Evolutionary conservation across 2,113 vertebrate genomes (phyloP), one percentile per base, ranked within the genome.

Genomic region (Neodontobutis hainanensis): DNA sequence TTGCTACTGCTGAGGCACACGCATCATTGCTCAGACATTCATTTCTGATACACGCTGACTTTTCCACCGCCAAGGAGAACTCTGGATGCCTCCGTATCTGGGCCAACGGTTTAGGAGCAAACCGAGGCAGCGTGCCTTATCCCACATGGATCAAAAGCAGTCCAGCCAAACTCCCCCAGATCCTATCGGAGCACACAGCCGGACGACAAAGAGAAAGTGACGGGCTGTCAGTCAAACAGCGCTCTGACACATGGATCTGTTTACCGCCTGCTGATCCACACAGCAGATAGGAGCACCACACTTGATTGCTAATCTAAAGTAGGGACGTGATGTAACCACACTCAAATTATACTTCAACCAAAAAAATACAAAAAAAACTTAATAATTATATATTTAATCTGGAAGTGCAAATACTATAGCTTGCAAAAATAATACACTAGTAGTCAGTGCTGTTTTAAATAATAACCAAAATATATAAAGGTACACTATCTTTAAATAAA

Each of bases 141-240:
- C 62, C 61, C 55, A 19, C 65, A 59, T 40, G 80, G 84, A 91
- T 92, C 81, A 87, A 90, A 92, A 80, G 68, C 70, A 53, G 47
- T 56, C 70, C 19, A 38, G 50, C 52, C 73, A 46, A 69, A 61
- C 79, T 80, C 74, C 55, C 49, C 46, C 58, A 87, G 90, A 92
- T 93, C 71, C 66, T 92, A 93, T 93, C 90, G 46, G 77, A 68
- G 66, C 62, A 2, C 59, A 36, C 63, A 14, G 15, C 6, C 19
- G 66, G 77, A 87, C 55, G 80, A 77, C 80, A 80, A 85, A 91
- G 83, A 74, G 84, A 82, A 87, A 88, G 84, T 88, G 91, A 92
- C 91, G 76, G 74, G 83, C 88, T 86, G 91, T 90, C 92, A 90
- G 71, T 92, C 91, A 92, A 79, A 68, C 27, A 0, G 58, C 43